Evolutionary conservation across 2,113 vertebrate species (phyloP).

Genomic region (Leptodactylus fuscus): DNA sequence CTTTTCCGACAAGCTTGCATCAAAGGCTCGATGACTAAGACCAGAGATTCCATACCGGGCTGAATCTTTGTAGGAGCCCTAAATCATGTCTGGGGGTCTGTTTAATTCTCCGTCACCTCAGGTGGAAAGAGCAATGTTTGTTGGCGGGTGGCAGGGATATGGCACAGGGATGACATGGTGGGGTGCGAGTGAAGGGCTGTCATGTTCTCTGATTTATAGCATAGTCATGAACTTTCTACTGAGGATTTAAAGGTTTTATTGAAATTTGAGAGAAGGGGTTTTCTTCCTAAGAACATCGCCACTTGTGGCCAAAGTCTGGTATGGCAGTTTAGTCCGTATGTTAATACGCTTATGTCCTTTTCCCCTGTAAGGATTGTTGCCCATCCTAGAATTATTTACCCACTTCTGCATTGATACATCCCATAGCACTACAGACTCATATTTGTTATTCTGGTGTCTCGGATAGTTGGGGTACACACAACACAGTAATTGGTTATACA

Average conservation of each 20-base stretch:
- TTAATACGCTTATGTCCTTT: neutral
- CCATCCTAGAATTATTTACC: too few relatives aligned
- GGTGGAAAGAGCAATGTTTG: slow-evolving; percentile 29
- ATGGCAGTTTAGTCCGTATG: neutral
- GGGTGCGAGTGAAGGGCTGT: slow-evolving; percentile 10
- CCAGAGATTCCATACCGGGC: slow-evolving; percentile 28
- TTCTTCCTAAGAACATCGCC: neutral
- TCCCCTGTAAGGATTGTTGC: too few relatives aligned
- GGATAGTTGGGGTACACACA: too few relatives aligned
- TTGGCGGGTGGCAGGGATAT: neutral
- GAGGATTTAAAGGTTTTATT: too few relatives aligned
- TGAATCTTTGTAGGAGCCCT: neutral
- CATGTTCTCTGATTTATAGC: neutral
- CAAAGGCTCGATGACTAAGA: slow-evolving; percentile 54
- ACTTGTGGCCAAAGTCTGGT: neutral
- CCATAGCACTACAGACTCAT: too few relatives aligned
- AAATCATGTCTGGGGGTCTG: slow-evolving; percentile 39
- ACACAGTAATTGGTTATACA: too few relatives aligned
- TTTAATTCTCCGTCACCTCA: slow-evolving; percentile 34
- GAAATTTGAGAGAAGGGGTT: too few relatives aligned
- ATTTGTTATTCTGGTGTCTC: too few relatives aligned
- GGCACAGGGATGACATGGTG: neutral
- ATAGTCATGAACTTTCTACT: too few relatives aligned
- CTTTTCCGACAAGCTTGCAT: slow-evolving; percentile 44
- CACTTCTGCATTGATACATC: too few relatives aligned